Base-by-base conservation (phyloP, 2,888 invertebrate genomes). In the Mimas tiliae region DNA sequence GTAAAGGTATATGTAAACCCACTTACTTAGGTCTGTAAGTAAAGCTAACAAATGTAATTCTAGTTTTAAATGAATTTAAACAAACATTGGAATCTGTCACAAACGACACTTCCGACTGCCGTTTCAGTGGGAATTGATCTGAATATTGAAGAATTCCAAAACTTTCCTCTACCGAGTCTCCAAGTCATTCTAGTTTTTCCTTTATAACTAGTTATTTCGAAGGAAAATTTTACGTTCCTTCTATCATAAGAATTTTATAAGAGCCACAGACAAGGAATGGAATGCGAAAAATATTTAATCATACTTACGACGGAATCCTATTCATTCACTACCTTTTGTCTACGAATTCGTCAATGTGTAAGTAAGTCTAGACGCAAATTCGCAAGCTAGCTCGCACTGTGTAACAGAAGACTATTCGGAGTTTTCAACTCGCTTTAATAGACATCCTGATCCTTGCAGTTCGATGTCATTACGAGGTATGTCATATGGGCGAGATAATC, bases 51-150 rank as follows among this genome's bases (percentile, higher is more conserved):
- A 1, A n/a, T 6, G n/a, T 21, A 8, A 45, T 42, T 62, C 6
- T 38, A 70, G 68, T 66, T 70, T 68, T 71, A 62, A 65, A 72
- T 70, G 69, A 72, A 70, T 67, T 67, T 68, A 69, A 65, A 67
- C 70, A 58, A 70, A 69, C 72, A 47, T 58, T 14, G 16, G 4
- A 9, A 9, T 58, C 9, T 2, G 9, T 34, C 66, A 55, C 50
- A 33, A 9, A 42, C 48, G 62, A 38, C 66, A 68, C 66, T 68
- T 67, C 67, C 67, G 65, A 68, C 68, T 70, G 68, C 70, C 70
- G 68, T 66, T 65, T 67, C 65, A 68, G 42, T 64, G 47, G 27
- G 1, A 16, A 27, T 33, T 9, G 33, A 33, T 48, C 42, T 7
- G 48, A n/a, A 63, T 48, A 63, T 33, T 47, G 7, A 50, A 12